phyloP scores from a whole-genome alignment of 2,113 vertebrate species.

The Melierax canorus region DNA sequence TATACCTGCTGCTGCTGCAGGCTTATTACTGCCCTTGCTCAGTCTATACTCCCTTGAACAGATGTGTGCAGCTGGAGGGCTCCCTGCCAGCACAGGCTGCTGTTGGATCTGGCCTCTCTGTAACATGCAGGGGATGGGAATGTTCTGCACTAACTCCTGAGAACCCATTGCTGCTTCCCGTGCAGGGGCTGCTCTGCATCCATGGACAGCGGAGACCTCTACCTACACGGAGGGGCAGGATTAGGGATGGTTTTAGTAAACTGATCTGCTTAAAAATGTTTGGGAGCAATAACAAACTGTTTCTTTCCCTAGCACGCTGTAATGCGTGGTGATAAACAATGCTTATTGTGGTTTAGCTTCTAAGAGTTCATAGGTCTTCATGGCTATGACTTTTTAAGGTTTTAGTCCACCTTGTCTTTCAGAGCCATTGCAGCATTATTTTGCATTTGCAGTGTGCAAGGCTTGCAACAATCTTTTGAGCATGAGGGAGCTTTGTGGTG shows the following conservation, averaged over 20 bases:
- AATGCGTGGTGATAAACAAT: not conserved
- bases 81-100: not conserved
- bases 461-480: not conserved
- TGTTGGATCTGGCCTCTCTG: not conserved
- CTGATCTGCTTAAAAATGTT: not conserved
- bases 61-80: not conserved
- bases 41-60: not conserved
- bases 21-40: not conserved
- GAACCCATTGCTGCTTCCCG: not conserved
- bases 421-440: not conserved
- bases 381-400: not conserved
- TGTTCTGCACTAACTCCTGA: not conserved
- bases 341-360: not conserved
- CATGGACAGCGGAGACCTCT: not conserved
- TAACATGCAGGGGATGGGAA: not conserved
- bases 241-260: not conserved
- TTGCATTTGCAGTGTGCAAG: not conserved
- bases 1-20: not conserved
- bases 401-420: not conserved
- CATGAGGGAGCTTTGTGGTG: not conserved
- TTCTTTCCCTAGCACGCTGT: not conserved
- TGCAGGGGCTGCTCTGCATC: not conserved
- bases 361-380: not conserved
- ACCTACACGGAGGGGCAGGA: not conserved
- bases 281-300: not conserved